Conservation (phyloP, 1,140 invertebrate genomes). For the Aphidius gifuensis region DNA sequence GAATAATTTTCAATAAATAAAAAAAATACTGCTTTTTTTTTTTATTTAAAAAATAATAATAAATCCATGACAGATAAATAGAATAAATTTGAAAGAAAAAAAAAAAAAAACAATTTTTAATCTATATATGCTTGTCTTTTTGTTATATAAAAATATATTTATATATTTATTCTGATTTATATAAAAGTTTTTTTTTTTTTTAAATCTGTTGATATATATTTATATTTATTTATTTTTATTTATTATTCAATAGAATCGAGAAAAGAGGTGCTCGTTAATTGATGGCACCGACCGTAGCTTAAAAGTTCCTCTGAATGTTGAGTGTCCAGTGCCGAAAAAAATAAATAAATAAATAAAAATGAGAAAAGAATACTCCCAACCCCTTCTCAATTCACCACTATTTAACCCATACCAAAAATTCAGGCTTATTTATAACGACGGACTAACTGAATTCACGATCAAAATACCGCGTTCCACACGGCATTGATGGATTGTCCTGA, state of each 20-base stretch:
- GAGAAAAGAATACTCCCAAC: no score
- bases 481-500: constrained; percentile 48
- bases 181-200: constrained; percentile 17
- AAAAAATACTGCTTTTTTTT: no score
- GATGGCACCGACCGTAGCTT: constrained; percentile 43
- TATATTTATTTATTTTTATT: constrained; percentile 36
- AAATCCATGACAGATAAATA: no score
- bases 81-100: no score
- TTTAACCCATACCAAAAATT: constrained; percentile 5
- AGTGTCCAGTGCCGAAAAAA: no score
- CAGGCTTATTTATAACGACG: constrained; percentile 49
- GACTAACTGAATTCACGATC: constrained; percentile 50
- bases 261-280: constrained; percentile 49
- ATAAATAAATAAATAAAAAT: no score
- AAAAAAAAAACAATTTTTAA: no score
- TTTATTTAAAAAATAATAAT: no score
- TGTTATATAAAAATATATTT: neutral
- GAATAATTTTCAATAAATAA: neutral
- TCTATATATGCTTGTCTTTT: no score
- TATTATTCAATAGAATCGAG: constrained; percentile 49
- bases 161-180: constrained; percentile 13
- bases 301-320: no score
- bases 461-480: constrained; percentile 48
- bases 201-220: constrained; percentile 13
- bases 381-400: constrained; percentile 13